Percentiles rank a stretch among this genome's conserved stretches.
phyloP scores from a whole-genome alignment of 2,113 vertebrate species.

The Malurus cyaneus region DNA sequence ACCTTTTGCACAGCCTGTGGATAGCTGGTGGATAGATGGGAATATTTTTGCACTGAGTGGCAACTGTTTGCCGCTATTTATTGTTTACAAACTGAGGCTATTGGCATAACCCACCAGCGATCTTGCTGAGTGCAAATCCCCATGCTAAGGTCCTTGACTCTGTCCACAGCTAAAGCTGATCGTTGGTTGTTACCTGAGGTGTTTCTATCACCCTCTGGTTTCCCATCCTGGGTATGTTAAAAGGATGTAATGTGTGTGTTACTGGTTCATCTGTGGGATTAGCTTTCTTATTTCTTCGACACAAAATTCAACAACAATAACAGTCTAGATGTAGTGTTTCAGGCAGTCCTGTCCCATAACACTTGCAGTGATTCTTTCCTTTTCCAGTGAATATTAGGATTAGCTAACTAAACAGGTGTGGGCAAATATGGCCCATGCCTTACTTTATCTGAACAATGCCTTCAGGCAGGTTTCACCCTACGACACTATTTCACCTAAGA shows the following conservation, averaged over 20 bases:
- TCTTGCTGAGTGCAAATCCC: background rate
- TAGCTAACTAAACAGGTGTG: fast-evolving
- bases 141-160: background rate
- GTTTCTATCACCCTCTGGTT: background rate
- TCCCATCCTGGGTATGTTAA: background rate
- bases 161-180: background rate
- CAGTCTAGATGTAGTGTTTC: background rate
- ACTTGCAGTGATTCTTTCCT: background rate
- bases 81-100: background rate
- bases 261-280: background rate
- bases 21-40: no score
- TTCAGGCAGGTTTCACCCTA: background rate
- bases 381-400: background rate
- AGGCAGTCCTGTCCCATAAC: background rate
- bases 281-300: background rate
- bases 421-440: background rate
- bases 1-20: background rate
- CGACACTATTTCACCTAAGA: background rate
- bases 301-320: background rate
- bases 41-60: background rate
- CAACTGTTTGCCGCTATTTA: background rate
- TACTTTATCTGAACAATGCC: background rate
- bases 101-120: background rate
- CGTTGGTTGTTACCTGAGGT: background rate
- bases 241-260: background rate